Conservation (phyloP, 2,888 invertebrate species). For the Gortyna flavago region DNA sequence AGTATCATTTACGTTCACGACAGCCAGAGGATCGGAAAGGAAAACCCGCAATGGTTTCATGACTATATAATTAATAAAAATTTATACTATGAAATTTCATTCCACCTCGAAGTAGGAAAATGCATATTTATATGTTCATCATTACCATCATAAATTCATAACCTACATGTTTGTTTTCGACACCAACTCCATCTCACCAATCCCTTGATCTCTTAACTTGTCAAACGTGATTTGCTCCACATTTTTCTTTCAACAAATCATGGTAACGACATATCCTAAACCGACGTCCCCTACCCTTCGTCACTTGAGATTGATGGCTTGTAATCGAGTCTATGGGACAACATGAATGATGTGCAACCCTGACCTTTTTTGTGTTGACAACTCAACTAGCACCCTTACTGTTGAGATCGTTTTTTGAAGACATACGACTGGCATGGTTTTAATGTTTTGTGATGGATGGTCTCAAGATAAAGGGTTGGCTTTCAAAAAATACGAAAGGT, state of each 20-base stretch:
- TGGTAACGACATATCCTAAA: conserved; percentile 42
- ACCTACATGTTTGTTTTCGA: neutral
- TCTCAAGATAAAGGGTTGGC: neutral
- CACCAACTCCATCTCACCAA: neutral
- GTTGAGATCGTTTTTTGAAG: conserved; percentile 24
- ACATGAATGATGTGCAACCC: conserved; percentile 53
- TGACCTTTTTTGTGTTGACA: conserved; percentile 57
- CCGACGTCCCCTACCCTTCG: conserved; percentile 39
- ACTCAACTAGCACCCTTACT: conserved; percentile 43
- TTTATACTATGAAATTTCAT: too few species aligned
- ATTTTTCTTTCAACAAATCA: conserved; percentile 48
- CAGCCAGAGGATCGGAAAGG: too few species aligned
- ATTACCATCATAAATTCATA: neutral
- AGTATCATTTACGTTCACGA: too few species aligned
- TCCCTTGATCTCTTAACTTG: conserved; percentile 8
- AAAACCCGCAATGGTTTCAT: too few species aligned
- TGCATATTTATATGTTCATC: too few species aligned
- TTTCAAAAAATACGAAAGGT: conserved; percentile 5
- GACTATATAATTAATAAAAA: too few species aligned
- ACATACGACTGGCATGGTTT: conserved; percentile 19
- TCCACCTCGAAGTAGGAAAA: too few species aligned
- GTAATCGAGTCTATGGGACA: conserved; percentile 55
- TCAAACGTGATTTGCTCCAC: conserved; percentile 20
- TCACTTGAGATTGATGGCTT: conserved; percentile 53
- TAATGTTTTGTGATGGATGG: conserved; percentile 40